phyloP scores from a whole-genome alignment of 1,140 invertebrate species.

The Nomia melanderi region DNA sequence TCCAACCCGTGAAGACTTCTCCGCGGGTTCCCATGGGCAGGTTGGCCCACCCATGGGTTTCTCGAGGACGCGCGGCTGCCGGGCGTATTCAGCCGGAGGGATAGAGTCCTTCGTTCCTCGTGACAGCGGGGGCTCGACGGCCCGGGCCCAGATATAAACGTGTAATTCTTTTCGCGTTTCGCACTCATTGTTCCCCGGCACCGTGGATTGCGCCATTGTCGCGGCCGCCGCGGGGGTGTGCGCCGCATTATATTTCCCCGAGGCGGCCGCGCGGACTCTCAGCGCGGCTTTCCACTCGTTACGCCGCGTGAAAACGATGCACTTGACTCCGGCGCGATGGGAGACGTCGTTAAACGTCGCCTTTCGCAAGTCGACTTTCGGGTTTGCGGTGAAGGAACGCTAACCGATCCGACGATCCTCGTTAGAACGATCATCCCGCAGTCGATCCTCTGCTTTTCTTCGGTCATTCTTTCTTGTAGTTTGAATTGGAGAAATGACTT shows the following conservation, averaged over 20 bases:
- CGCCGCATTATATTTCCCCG: slow-evolving; percentile 46
- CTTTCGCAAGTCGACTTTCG: neutral
- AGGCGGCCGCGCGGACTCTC: slow-evolving; percentile 32
- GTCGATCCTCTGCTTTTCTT: no score
- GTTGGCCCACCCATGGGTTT: slow-evolving; percentile 69
- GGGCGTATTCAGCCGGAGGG: slow-evolving; percentile 43
- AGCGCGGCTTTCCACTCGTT: slow-evolving; percentile 37
- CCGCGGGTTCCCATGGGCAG: slow-evolving; percentile 65
- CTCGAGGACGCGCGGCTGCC: slow-evolving; percentile 36
- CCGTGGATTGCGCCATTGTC: slow-evolving; percentile 66
- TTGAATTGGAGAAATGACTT: no score
- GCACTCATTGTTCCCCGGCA: slow-evolving; percentile 64
- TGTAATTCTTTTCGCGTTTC: slow-evolving; percentile 65
- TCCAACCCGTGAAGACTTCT: slow-evolving; percentile 35
- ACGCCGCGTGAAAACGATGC: slow-evolving; percentile 55
- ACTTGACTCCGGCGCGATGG: slow-evolving; percentile 50
- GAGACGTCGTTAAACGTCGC: neutral
- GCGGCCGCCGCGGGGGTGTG: slow-evolving; percentile 30
- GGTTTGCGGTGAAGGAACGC: neutral
- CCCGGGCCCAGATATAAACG: slow-evolving; percentile 65
- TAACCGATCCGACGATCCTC: neutral
- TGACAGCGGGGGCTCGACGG: slow-evolving; percentile 62
- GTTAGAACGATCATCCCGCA: neutral
- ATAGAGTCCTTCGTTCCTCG: slow-evolving; percentile 64
- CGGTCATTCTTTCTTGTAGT: no score